phyloP scores from a whole-genome alignment of 92 coral and sea anemone genomes.

The Zoanthus sociatus region DNA sequence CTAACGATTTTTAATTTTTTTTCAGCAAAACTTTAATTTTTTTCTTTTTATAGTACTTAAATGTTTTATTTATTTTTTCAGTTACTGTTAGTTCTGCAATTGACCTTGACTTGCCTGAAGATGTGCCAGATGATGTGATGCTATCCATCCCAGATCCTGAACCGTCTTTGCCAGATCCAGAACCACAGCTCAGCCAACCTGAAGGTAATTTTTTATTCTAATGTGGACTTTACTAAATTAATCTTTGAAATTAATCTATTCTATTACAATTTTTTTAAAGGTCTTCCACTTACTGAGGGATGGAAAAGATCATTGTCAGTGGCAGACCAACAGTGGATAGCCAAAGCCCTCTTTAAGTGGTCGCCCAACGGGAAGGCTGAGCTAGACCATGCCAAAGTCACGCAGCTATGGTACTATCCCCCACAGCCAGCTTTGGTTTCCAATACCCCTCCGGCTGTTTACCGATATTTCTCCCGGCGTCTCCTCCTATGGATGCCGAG shows the following conservation, averaged over 20 bases:
- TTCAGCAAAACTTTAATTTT: not conserved
- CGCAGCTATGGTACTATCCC: not conserved
- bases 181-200: not conserved
- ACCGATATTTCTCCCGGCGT: slow-evolving; percentile 46
- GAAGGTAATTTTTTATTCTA: not conserved
- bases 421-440: slow-evolving; percentile 32
- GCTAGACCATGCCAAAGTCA: not conserved
- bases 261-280: not conserved
- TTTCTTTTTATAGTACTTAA: too few species aligned
- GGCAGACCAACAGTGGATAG: not conserved
- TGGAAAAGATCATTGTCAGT: not conserved
- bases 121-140: not conserved
- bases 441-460: slow-evolving; percentile 45
- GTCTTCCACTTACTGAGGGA: not conserved
- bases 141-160: not conserved
- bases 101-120: not conserved
- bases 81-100: not conserved
- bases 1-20: not conserved
- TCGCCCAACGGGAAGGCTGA: not conserved
- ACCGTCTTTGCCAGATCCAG: not conserved
- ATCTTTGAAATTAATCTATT: not conserved
- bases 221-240: not conserved
- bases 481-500: slow-evolving; percentile 63
- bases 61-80: not conserved
- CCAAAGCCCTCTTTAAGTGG: not conserved